Percentiles rank a stretch among this genome's conserved stretches.
These are phyloP conservation scores for Pharmacophagus antenor DNA, from an alignment of 2,888 invertebrate genomes.

Conservation along the genomic window DNA sequence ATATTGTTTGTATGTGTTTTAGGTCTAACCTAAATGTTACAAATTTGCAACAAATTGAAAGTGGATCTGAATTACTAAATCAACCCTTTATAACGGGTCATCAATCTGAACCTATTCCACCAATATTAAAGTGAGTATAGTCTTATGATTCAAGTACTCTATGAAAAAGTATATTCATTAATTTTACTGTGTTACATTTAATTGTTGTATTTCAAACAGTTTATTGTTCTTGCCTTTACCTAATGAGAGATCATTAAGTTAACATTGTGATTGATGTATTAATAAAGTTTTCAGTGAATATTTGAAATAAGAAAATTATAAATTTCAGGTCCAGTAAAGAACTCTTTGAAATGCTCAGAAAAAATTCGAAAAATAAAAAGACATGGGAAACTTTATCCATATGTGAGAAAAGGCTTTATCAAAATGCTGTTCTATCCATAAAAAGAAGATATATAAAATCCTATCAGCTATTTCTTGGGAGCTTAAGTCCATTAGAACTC, in stretches of 20 bases:
- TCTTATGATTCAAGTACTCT: too few species aligned
- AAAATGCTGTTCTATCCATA: slow-evolving; percentile 47
- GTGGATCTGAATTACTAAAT: neutral
- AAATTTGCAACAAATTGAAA: slow-evolving; percentile 1
- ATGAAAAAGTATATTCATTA: too few species aligned
- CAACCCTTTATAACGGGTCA: neutral
- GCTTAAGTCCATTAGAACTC: slow-evolving; percentile 51
- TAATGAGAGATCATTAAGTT: too few species aligned
- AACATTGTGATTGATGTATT: neutral
- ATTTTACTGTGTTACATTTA: too few species aligned
- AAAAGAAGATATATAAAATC: slow-evolving; percentile 60
- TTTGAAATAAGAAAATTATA: neutral
- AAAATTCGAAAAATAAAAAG: slow-evolving; percentile 35
- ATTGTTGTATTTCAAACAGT: too few species aligned
- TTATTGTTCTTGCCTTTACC: too few species aligned
- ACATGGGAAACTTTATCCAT: slow-evolving; percentile 46
- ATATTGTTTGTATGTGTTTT: neutral
- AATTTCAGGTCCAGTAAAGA: slow-evolving; percentile 54
- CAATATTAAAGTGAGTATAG: slow-evolving; percentile 23
- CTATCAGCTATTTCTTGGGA: slow-evolving; percentile 61
- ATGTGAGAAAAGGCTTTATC: slow-evolving; percentile 49
- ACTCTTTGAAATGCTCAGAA: slow-evolving; percentile 50
- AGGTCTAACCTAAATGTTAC: slow-evolving; percentile 10
- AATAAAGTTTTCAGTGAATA: neutral
- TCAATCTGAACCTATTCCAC: slow-evolving; percentile 38